A percentile compares a stretch with the other conserved stretches of the same genome.
phyloP scores from a whole-genome alignment of 1,140 invertebrate genomes.

The Eriosoma lanigerum region DNA sequence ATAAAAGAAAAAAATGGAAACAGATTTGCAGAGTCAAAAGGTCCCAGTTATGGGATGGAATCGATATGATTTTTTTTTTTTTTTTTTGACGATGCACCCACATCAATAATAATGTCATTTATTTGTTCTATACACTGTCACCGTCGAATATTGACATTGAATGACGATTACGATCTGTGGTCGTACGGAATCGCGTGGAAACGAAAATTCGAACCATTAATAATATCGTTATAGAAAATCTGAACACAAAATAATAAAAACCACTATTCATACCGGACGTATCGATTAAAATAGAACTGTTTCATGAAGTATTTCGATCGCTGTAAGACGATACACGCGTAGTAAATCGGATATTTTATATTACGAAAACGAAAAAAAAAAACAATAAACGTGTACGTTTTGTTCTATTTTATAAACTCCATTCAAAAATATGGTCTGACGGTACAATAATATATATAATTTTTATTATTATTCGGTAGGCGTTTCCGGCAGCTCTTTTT shows the following conservation, averaged over 20 bases:
- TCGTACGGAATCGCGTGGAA: neutral
- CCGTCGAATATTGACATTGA: conserved; percentile 13
- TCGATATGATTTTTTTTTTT: conserved; percentile 51
- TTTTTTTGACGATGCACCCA: neutral
- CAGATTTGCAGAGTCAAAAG: conserved; percentile 34
- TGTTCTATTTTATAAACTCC: conserved; percentile 44
- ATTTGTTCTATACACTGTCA: conserved; percentile 15
- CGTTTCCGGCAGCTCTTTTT: conserved; percentile 48
- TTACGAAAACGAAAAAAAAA: conserved; percentile 30
- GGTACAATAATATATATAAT: conserved; percentile 42
- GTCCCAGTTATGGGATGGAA: conserved; percentile 3
- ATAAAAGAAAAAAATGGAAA: conserved; percentile 26
- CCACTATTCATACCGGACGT: conserved; percentile 47
- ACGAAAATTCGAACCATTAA: conserved; percentile 2
- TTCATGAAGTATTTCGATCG: neutral
- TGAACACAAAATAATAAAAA: neutral
- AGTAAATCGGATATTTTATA: conserved; percentile 49
- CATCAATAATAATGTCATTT: conserved; percentile 15
- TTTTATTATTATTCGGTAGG: conserved; percentile 52
- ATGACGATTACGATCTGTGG: conserved; percentile 22
- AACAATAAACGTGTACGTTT: conserved; percentile 50
- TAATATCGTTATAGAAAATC: conserved; percentile 23
- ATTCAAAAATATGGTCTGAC: conserved; percentile 37
- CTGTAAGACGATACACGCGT: conserved; percentile 41
- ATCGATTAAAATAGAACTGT: conserved; percentile 51